Evolutionary conservation across 2,888 invertebrate genomes (phyloP).

Genomic region (Synanthedon tipuliformis): DNA sequence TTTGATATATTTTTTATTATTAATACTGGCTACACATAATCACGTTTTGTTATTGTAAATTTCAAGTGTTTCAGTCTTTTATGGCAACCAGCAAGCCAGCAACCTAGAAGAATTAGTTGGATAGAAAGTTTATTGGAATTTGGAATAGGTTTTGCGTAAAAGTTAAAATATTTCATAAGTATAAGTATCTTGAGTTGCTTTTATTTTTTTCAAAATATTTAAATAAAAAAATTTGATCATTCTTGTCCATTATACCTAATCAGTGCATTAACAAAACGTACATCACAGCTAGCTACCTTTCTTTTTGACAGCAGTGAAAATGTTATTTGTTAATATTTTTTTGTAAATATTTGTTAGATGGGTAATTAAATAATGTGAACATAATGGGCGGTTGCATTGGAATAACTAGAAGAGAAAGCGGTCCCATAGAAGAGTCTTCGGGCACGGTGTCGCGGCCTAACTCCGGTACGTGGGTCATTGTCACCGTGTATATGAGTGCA

Average conservation of each 20-base stretch:
- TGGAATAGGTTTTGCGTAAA: no score
- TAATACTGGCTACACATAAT: no score
- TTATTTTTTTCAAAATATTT: no score
- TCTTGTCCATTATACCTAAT: not conserved
- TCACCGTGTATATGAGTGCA: slow-evolving; percentile 40
- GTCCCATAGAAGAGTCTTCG: slow-evolving; percentile 83
- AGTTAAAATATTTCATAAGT: no score
- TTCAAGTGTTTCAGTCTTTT: no score
- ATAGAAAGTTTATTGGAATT: no score
- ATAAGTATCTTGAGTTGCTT: no score
- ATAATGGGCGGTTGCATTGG: slow-evolving; percentile 92
- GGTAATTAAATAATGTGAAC: slow-evolving; percentile 64
- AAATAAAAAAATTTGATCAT: not conserved
- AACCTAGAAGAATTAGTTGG: no score
- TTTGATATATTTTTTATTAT: not conserved
- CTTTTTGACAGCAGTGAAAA: slow-evolving; percentile 58
- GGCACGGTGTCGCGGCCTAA: slow-evolving; percentile 84
- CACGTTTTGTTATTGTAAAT: no score
- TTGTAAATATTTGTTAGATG: slow-evolving; percentile 58
- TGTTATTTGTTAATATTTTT: slow-evolving; percentile 63
- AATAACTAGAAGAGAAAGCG: slow-evolving; percentile 83
- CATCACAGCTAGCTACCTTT: slow-evolving; percentile 44
- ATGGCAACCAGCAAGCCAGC: no score
- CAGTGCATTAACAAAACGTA: slow-evolving; percentile 31
- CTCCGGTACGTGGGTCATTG: slow-evolving; percentile 73